These are phyloP conservation scores for Typhlichthys subterraneus DNA, from an alignment of 2,797 vertebrate genomes.

Conservation along the genomic window DNA sequence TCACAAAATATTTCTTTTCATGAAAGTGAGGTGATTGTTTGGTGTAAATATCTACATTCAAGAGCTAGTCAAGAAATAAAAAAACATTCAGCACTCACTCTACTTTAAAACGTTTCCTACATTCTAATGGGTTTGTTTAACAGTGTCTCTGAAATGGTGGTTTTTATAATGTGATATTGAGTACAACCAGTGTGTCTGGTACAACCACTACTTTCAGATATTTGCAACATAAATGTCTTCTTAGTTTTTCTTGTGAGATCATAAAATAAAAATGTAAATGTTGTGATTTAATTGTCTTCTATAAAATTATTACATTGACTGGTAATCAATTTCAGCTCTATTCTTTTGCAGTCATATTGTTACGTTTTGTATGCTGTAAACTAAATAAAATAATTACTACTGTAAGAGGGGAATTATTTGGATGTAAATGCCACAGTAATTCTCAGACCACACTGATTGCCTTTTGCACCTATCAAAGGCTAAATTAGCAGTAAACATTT, in stretches of 20 bases:
- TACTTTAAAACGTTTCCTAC: conserved; percentile 10
- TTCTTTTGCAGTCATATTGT: conserved; percentile 21
- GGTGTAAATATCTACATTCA: conserved; percentile 54
- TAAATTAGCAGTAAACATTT: too few relatives aligned
- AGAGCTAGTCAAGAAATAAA: conserved; percentile 18
- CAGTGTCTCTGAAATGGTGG: not conserved
- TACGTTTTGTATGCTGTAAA: conserved; percentile 50
- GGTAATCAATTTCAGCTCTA: conserved; percentile 25
- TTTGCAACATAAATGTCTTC: conserved; percentile 30
- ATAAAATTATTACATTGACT: conserved; percentile 17
- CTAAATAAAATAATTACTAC: conserved; percentile 31
- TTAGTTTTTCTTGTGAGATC: conserved; percentile 25
- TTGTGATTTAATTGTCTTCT: conserved; percentile 39
- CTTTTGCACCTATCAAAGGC: too few relatives aligned
- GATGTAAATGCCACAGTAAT: not conserved
- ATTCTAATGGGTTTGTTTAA: not conserved
- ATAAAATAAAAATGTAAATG: conserved; percentile 12
- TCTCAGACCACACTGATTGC: too few relatives aligned
- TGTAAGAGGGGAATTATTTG: conserved; percentile 2
- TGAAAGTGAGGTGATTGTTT: conserved; percentile 42
- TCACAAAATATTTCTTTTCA: conserved; percentile 35
- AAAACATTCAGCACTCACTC: conserved; percentile 30
- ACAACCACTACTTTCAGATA: conserved; percentile 25
- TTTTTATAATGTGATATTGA: too few relatives aligned
- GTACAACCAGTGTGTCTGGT: too few relatives aligned